These are phyloP conservation scores for Drosophila truncata DNA, from an alignment of 1,140 invertebrate species.

Conservation along the genomic window DNA sequence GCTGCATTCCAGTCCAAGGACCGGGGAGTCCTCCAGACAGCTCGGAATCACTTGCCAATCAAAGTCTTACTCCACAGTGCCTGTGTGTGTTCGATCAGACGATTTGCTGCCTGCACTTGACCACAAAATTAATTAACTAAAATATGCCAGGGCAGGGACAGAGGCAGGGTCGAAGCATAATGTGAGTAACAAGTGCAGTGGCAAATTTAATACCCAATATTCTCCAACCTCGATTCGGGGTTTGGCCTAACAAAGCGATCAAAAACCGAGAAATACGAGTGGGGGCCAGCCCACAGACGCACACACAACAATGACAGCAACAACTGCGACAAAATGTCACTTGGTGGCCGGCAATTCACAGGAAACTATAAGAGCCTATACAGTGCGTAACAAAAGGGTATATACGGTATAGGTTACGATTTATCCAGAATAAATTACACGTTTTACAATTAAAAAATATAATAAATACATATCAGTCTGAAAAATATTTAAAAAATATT, in stretches of 20 bases:
- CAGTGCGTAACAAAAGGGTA: conserved; percentile 11
- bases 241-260: conserved; percentile 60
- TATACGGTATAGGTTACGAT: not conserved
- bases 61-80: conserved; percentile 23
- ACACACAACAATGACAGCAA: conserved; percentile 20
- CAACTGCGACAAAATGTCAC: conserved; percentile 76
- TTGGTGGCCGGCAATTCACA: conserved; percentile 54
- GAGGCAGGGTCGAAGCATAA: no score
- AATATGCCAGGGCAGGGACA: conserved; percentile 48
- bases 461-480: no score
- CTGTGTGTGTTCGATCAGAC: conserved; percentile 29
- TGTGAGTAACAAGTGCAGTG: conserved; percentile 32
- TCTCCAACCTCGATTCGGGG: conserved; percentile 5
- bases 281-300: conserved; percentile 11
- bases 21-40: conserved; percentile 6
- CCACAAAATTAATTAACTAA: conserved; percentile 82
- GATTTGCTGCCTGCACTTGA: conserved; percentile 65
- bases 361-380: not conserved
- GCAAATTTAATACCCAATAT: conserved; percentile 42
- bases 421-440: no score
- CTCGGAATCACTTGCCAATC: conserved; percentile 64
- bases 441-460: no score
- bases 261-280: conserved; percentile 71
- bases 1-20: conserved; percentile 8
- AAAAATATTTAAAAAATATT: not conserved